Conservation (phyloP, 2,888 invertebrate genomes). For the Spialia ferax region DNA sequence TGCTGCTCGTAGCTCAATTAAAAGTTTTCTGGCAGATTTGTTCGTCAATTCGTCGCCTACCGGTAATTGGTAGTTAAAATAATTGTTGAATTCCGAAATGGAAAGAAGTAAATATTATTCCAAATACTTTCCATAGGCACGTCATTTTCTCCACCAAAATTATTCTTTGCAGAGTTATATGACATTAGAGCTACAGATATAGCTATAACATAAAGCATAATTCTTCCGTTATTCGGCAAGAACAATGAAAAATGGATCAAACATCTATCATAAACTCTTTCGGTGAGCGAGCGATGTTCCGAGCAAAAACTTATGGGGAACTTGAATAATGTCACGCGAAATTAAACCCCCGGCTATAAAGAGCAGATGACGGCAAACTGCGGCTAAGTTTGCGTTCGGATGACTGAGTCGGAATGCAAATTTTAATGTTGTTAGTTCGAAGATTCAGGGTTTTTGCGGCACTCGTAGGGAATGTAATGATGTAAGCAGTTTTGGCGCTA, state of each 20-base stretch:
- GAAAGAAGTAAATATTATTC: no score
- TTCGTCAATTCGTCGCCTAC: no score
- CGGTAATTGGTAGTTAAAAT: no score
- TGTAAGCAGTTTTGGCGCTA: not conserved
- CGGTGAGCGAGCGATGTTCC: slow-evolving; percentile 49
- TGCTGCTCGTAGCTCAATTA: no score
- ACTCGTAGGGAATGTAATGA: not conserved
- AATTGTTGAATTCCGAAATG: no score
- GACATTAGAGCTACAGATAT: slow-evolving; percentile 2
- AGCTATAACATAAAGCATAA: slow-evolving; percentile 18
- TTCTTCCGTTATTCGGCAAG: slow-evolving; percentile 26
- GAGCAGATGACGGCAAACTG: slow-evolving; percentile 73
- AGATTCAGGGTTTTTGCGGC: not conserved
- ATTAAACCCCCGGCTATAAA: slow-evolving; percentile 81
- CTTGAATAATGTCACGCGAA: slow-evolving; percentile 82
- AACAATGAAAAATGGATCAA: slow-evolving; percentile 79
- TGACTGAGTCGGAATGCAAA: slow-evolving; percentile 30
- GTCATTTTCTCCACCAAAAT: no score
- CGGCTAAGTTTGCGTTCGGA: slow-evolving; percentile 39
- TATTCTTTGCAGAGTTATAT: no score
- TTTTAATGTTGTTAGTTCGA: slow-evolving; percentile 21
- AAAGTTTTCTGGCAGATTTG: no score
- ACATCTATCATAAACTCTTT: slow-evolving; percentile 80
- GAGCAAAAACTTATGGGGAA: slow-evolving; percentile 73
- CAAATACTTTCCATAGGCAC: no score